Base-by-base conservation (phyloP, 1,140 invertebrate genomes). In the Hycleus cichorii region DNA sequence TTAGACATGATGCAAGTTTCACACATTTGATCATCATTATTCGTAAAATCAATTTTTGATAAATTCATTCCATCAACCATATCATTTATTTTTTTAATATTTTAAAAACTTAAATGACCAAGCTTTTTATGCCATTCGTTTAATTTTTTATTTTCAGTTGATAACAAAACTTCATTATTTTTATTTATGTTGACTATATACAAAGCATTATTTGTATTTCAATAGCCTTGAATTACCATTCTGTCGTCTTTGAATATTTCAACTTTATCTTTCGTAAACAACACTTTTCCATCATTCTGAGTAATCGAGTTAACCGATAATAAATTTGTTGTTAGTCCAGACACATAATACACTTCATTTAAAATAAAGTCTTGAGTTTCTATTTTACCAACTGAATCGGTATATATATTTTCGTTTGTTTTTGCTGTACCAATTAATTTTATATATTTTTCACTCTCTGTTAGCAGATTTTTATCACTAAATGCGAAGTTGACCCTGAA, bases 31-130 rank as follows among this genome's bases (percentile, higher is more conserved):
- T 46, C 10, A 10, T 46, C 10, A 10, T n/a, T 24, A 3, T 11
- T 9, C 7, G 24, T 27, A 12, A 54, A 8, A 3, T 46, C 11
- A 3, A 54, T 46, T 5, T 54, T 32, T 24, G 9, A 46, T 39
- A 50, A 10, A 8, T 48, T 48, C 24, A 49, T n/a, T 10, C n/a
- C 52, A 39, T 39, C 44, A 38, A 47, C 24, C 39, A 10, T 8
- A n/a, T 25, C n/a, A 50, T n/a, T 25, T 10, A 32, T 32, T 39
- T 58, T 45, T 57, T 48, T 27, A 11, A 12, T 39, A 32, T 49
- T 43, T 43, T 57, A 5, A 40, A 8, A 25, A 10, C 40, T 47
- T 12, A 26, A 39, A 54, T 32, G 27, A 32, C 27, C 27, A 32
- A 32, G 27, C 7, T 32, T 32, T 32, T 32, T 32, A 32, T 32